These are phyloP conservation scores for Scomberomorus guttatus DNA, from an alignment of 2,797 vertebrate species.

Conservation along the genomic window DNA sequence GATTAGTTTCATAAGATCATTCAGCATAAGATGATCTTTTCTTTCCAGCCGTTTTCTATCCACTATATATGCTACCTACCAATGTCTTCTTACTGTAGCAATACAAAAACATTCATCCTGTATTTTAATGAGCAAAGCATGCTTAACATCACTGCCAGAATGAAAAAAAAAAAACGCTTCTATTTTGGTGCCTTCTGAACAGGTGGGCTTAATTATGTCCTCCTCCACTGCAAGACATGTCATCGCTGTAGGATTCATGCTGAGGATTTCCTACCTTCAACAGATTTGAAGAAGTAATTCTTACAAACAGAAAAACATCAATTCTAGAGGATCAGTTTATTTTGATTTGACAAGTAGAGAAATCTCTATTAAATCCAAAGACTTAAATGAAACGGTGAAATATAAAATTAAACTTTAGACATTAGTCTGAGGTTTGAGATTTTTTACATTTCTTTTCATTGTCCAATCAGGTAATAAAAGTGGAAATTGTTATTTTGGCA, in stretches of 20 bases:
- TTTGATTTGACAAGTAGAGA: background rate
- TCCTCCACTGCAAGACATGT: background rate
- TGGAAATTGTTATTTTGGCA: background rate
- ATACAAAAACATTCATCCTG: background rate
- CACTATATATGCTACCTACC: background rate
- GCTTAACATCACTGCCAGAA: background rate
- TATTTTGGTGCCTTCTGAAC: background rate
- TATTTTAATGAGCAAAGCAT: background rate
- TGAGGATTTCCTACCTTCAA: slow-evolving; percentile 1
- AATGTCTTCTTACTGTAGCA: background rate
- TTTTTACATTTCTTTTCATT: background rate
- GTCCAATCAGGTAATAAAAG: background rate
- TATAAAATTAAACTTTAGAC: too few relatives aligned
- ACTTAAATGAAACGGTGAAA: background rate
- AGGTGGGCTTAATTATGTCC: slow-evolving; percentile 29
- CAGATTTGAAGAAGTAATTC: background rate
- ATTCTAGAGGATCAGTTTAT: background rate
- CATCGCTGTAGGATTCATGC: background rate
- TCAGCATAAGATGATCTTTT: background rate
- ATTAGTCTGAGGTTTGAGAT: too few relatives aligned
- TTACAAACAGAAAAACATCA: background rate
- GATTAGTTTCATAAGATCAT: slow-evolving; percentile 1
- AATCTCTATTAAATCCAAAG: background rate
- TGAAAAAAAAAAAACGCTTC: too few relatives aligned
- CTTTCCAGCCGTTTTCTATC: background rate